A percentile compares a stretch with the other conserved stretches of the same genome.
phyloP scores from a whole-genome alignment of 2,113 vertebrate genomes.

The Ornithorhynchus anatinus region DNA sequence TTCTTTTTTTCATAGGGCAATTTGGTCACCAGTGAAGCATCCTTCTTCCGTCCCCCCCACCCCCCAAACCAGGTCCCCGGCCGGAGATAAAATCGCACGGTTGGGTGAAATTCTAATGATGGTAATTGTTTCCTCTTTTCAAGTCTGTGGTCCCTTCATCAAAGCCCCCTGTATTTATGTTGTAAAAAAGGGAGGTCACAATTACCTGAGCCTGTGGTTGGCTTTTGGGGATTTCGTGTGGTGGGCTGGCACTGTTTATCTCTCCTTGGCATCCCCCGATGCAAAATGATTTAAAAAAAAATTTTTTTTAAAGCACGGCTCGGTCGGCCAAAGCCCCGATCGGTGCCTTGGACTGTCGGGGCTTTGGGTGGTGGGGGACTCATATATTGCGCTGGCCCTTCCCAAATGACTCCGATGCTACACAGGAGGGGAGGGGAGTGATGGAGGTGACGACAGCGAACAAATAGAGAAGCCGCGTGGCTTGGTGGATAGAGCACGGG shows the following conservation, averaged over 20 bases:
- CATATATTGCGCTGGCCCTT: accelerated
- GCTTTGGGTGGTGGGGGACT: neutral
- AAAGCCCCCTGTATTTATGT: conserved; percentile 56
- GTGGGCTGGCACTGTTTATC: conserved; percentile 53
- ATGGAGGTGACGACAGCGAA: neutral
- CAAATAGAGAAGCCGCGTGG: neutral
- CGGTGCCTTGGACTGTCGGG: neutral
- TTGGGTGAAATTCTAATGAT: conserved; percentile 62
- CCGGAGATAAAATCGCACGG: conserved; percentile 60
- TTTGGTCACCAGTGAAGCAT: conserved; percentile 59
- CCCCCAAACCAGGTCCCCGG: conserved; percentile 48
- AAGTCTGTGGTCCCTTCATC: conserved; percentile 58
- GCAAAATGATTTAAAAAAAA: conserved; percentile 37
- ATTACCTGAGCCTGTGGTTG: conserved; percentile 61
- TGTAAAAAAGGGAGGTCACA: conserved; percentile 46
- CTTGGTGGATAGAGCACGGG: too few relatives aligned
- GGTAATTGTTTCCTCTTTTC: conserved; percentile 69
- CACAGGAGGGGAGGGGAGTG: accelerated
- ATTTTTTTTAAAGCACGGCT: conserved; percentile 10
- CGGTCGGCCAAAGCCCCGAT: neutral
- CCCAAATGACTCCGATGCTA: accelerated
- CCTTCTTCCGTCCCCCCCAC: conserved; percentile 3
- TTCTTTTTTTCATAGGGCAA: conserved; percentile 49
- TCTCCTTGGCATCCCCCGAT: conserved; percentile 22
- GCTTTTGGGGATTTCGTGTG: conserved; percentile 45